Evolutionary conservation across 2,888 invertebrate species (phyloP), one percentile per base, ranked within the genome.

Genomic region (Junonia oenone): DNA sequence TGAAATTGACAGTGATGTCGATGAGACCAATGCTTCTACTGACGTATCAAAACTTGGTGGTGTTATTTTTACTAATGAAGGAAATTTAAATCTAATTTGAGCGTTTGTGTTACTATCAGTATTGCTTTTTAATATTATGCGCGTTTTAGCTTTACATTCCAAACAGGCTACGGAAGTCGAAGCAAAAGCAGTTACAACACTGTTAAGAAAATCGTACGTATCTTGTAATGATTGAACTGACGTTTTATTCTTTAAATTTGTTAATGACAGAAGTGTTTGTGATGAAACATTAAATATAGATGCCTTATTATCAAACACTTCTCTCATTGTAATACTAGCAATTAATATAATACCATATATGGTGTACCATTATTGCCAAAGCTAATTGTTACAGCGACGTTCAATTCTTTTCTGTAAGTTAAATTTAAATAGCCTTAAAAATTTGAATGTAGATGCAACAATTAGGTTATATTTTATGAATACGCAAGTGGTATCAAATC

Each of bases 11-110:
- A 40, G 38, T 31, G 38, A 56, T 48, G 59, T 62, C 56, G 60
- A 43, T 43, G 43, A 8, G 26, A 43, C 22, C 22, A 1, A 40
- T 40, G 19, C 13, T 13, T 26, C 26, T 14, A 26, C 22, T 26
- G 8, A 13, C 13, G 13, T 43, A n/a, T 43, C 13, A 22, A 43
- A 13, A 43, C 22, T 26, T 26, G 22, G 26, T 40, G 6, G n/a
- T 43, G 43, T 26, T 13, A 26, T 14, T 26, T 43, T 43, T 26
- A 26, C 73, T 76, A 76, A 72, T 73, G 70, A 70, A 76, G 72
- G 66, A 68, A 73, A 72, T 72, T 71, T 73, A 72, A 71, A 58
- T 71, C 77, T 86, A 84, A 80, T 75, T 88, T 88, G 89, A 88
- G 88, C 88, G 73, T 77, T 73, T 66, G 72, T 76, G 73, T 78